Evolutionary conservation across 2,888 invertebrate genomes (phyloP).

Genomic region (Lydus trimaculatus): DNA sequence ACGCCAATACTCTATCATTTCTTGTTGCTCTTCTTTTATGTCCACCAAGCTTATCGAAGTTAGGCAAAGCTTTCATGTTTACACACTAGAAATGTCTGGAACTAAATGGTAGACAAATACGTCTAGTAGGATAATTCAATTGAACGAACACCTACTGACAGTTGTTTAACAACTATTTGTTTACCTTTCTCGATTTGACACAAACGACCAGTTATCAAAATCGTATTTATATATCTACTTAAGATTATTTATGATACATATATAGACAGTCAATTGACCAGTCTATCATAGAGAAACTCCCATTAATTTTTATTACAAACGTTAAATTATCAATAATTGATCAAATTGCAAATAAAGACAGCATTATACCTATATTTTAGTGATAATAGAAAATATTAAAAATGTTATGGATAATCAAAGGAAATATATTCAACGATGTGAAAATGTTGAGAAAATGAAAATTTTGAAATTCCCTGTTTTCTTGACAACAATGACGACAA

Average conservation of each 20-base stretch:
- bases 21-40: not conserved
- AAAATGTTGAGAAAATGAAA: not conserved
- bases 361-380: too few relatives aligned
- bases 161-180: conserved; percentile 38
- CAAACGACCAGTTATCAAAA: not conserved
- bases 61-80: conserved; percentile 26
- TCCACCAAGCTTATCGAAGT: not conserved
- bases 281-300: too few relatives aligned
- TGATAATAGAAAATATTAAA: too few relatives aligned
- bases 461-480: not conserved
- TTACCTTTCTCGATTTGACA: conserved; percentile 37
- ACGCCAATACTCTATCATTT: not conserved
- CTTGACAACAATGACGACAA: not conserved
- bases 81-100: conserved; percentile 33
- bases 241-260: too few relatives aligned
- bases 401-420: too few relatives aligned
- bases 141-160: conserved; percentile 39
- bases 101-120: conserved; percentile 41
- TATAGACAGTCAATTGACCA: not conserved
- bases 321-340: not conserved
- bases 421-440: not conserved
- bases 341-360: not conserved
- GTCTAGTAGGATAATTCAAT: conserved; percentile 41
- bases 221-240: not conserved
- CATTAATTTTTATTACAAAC: not conserved